A percentile compares a stretch with the other conserved stretches of the same genome.
Evolutionary conservation across 1,140 invertebrate species (phyloP).

Genomic region (Colletes latitarsis): DNA sequence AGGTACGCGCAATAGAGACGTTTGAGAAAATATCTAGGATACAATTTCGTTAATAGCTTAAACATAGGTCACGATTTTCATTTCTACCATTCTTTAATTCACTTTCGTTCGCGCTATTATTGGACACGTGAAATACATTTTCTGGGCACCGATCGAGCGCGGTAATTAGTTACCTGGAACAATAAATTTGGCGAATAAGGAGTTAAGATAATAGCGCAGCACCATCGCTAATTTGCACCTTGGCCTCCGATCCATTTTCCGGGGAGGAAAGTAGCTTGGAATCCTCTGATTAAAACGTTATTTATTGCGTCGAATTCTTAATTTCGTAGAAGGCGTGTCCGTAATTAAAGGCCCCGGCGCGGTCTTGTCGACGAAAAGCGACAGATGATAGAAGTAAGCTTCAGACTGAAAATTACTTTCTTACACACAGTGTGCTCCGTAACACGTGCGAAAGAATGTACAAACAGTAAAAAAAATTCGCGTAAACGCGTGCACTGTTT

Average conservation of each 20-base stretch:
- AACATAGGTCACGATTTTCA: no score
- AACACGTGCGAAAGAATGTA: no score
- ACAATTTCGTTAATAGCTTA: no score
- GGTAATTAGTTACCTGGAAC: slow-evolving; percentile 55
- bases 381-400: slow-evolving; percentile 45
- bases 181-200: slow-evolving; percentile 58
- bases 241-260: slow-evolving; percentile 19
- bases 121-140: slow-evolving; percentile 31
- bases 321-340: slow-evolving; percentile 54
- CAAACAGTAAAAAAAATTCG: no score
- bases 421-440: no score
- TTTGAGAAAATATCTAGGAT: no score
- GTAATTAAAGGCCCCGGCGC: slow-evolving; percentile 64
- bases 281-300: slow-evolving; percentile 72
- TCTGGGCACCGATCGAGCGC: slow-evolving; percentile 34
- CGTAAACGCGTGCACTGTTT: no score
- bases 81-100: slow-evolving; percentile 22
- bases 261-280: slow-evolving; percentile 45
- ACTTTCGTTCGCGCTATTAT: slow-evolving; percentile 2
- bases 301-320: slow-evolving; percentile 71
- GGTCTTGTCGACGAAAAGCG: slow-evolving; percentile 14
- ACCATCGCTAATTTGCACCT: slow-evolving; percentile 64
- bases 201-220: slow-evolving; percentile 64
- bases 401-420: slow-evolving; percentile 21
- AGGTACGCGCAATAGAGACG: no score